A percentile compares a stretch with the other conserved stretches of the same genome.
Conservation (phyloP, 2,797 vertebrate genomes). For the Lithobates pipiens region DNA sequence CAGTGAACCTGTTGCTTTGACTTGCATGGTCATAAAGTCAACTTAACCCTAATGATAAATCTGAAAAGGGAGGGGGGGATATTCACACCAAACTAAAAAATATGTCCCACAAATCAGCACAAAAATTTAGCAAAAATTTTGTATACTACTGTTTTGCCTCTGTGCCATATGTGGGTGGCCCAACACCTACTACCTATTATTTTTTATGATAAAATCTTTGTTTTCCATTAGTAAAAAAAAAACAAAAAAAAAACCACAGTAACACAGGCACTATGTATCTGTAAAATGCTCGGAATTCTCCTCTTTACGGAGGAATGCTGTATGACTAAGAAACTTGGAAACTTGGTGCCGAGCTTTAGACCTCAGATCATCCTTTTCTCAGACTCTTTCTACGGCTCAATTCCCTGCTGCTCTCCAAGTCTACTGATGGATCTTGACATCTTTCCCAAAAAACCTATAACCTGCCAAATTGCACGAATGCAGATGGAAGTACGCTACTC, state of each 20-base stretch:
- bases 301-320: slow-evolving; percentile 17
- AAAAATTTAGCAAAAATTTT: no score
- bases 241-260: not conserved
- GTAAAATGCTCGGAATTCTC: slow-evolving; percentile 34
- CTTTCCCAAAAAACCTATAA: slow-evolving; percentile 27
- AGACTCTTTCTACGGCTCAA: slow-evolving; percentile 13
- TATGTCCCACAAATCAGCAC: no score
- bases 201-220: not conserved
- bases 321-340: slow-evolving; percentile 38
- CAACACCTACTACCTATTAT: not conserved
- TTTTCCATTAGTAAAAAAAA: not conserved
- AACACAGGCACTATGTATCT: not conserved
- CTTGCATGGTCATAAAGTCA: no score
- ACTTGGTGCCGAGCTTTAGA: not conserved
- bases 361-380: slow-evolving; percentile 33
- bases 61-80: no score
- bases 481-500: slow-evolving; percentile 12
- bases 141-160: no score
- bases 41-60: no score
- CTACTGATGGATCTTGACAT: slow-evolving; percentile 41
- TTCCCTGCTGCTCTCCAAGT: slow-evolving; percentile 17
- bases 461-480: slow-evolving; percentile 26
- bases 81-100: no score
- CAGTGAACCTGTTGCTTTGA: no score
- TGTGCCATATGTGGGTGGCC: not conserved